phyloP scores from a whole-genome alignment of 2,113 vertebrate species.

The Dipodomys merriami region DNA sequence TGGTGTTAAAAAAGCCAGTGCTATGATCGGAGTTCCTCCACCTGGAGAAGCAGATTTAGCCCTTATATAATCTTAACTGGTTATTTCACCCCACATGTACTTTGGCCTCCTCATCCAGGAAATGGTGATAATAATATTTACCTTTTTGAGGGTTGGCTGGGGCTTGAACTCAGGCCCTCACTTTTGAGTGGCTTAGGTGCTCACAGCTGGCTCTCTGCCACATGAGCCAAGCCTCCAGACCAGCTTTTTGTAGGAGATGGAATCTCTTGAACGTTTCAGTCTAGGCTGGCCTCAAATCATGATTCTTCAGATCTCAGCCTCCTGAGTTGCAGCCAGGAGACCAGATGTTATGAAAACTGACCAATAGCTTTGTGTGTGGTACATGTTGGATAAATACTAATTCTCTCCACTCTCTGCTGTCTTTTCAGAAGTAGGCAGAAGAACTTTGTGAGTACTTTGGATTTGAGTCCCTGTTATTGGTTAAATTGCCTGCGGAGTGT shows the following conservation, averaged over 20 bases:
- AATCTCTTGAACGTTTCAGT: too few species aligned
- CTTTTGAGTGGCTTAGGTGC: too few species aligned
- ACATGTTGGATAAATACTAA: background rate
- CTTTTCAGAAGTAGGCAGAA: conserved; percentile 26
- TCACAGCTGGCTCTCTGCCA: too few species aligned
- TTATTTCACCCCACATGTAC: background rate
- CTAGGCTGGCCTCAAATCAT: too few species aligned
- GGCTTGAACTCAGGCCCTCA: too few species aligned
- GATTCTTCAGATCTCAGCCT: too few species aligned
- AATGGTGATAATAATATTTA: background rate
- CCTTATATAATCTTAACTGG: background rate
- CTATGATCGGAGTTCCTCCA: background rate
- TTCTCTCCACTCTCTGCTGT: background rate
- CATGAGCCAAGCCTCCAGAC: too few species aligned
- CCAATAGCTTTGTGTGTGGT: background rate
- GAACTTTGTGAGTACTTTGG: background rate
- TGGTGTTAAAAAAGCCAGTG: background rate
- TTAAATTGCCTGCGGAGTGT: conserved; percentile 11
- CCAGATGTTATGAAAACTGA: background rate
- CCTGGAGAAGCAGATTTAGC: background rate
- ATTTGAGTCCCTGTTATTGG: background rate
- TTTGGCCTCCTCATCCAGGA: background rate
- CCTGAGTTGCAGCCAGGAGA: background rate
- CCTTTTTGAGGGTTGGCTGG: background rate
- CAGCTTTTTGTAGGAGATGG: too few species aligned